phyloP scores from a whole-genome alignment of 2,888 invertebrate species.

The Drosophila pseudotakahashii region DNA sequence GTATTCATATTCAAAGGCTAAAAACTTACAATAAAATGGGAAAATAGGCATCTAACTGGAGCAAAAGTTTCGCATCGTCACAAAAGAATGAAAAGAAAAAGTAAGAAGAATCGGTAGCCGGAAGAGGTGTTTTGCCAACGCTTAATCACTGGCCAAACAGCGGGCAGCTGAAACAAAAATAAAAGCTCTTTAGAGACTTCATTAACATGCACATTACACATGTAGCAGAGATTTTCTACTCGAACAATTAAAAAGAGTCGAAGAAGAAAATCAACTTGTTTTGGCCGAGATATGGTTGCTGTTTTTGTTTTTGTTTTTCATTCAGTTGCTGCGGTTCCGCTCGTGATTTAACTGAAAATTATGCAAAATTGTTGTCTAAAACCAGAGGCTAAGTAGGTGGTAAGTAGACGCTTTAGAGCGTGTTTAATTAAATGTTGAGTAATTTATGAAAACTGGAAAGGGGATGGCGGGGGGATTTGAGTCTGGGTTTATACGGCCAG shows the following conservation, averaged over 20 bases:
- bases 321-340: constrained; percentile 27
- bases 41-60: background rate
- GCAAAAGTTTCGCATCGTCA: constrained; percentile 8
- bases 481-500: constrained; percentile 6
- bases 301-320: background rate
- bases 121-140: constrained; percentile 35
- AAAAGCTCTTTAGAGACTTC: constrained; percentile 15
- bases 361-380: constrained; percentile 80
- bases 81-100: background rate
- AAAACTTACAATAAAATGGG: too few relatives aligned
- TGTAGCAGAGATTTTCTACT: constrained; percentile 46
- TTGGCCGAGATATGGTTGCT: constrained; percentile 9
- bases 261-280: constrained; percentile 64
- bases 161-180: constrained; percentile 2
- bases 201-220: constrained; percentile 70
- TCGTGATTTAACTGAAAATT: constrained; percentile 75
- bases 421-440: constrained; percentile 81
- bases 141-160: constrained; percentile 28
- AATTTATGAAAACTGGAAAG: constrained; percentile 72
- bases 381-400: constrained; percentile 79
- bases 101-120: constrained; percentile 9
- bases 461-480: too few relatives aligned
- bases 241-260: constrained; percentile 46
- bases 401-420: constrained; percentile 80
- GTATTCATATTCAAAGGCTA: too few relatives aligned